These are phyloP conservation scores for Malacosoma neustria DNA, from an alignment of 2,888 invertebrate genomes.

Conservation along the genomic window DNA sequence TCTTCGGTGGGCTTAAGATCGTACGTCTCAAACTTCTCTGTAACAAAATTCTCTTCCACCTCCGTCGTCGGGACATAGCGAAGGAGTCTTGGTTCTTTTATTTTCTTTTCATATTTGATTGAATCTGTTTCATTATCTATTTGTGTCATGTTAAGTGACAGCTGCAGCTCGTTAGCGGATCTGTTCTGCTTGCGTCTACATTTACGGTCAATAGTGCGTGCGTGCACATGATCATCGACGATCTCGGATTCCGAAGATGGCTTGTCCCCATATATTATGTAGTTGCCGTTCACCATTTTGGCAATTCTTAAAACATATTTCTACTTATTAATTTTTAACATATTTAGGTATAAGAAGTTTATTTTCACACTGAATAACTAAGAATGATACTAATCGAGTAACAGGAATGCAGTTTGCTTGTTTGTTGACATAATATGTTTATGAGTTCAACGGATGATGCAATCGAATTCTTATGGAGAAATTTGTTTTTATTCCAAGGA, in stretches of 20 bases:
- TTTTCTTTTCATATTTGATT: constrained; percentile 56
- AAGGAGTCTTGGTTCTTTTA: constrained; percentile 55
- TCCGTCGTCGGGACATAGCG: constrained; percentile 60
- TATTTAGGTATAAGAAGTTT: constrained; percentile 6
- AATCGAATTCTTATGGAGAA: constrained; percentile 34
- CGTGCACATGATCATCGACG: constrained; percentile 57
- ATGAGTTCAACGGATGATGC: constrained; percentile 24
- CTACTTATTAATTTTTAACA: constrained; percentile 5
- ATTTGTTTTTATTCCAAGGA: background rate
- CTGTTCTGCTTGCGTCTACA: constrained; percentile 43
- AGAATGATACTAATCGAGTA: constrained; percentile 4
- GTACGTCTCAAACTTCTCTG: constrained; percentile 60
- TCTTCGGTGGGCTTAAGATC: constrained; percentile 53
- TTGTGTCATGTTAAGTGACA: constrained; percentile 44
- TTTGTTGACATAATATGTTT: constrained; percentile 37
- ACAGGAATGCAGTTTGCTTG: constrained; percentile 51
- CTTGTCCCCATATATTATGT: constrained; percentile 58
- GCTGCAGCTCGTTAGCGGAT: constrained; percentile 51
- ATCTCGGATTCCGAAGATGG: constrained; percentile 61
- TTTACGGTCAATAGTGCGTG: constrained; percentile 48
- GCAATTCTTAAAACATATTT: constrained; percentile 13
- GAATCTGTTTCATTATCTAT: constrained; percentile 65
- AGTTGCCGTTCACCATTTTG: constrained; percentile 69
- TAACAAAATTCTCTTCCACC: constrained; percentile 52
- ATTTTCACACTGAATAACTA: constrained; percentile 8